A percentile compares a stretch with the other conserved stretches of the same genome.
Evolutionary conservation across 2,888 invertebrate genomes (phyloP).

Genomic region (Eretmocerus hayati): DNA sequence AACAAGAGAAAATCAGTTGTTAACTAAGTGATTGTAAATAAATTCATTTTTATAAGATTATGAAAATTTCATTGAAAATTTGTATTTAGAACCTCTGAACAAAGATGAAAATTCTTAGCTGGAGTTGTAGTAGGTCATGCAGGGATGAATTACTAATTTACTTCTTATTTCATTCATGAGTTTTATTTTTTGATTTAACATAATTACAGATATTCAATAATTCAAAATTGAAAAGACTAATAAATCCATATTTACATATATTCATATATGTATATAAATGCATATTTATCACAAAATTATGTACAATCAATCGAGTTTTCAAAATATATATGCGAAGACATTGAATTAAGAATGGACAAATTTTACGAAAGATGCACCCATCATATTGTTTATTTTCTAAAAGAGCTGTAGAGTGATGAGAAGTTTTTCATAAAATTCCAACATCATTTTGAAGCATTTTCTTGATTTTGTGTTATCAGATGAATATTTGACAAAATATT

Average conservation of each 20-base stretch:
- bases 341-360: slow-evolving; percentile 34
- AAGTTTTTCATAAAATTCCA: too few relatives aligned
- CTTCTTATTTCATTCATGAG: slow-evolving; percentile 23
- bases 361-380: slow-evolving; percentile 39
- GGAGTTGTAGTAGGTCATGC: not conserved
- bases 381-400: too few relatives aligned
- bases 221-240: slow-evolving; percentile 24
- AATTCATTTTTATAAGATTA: not conserved
- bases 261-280: too few relatives aligned
- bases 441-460: slow-evolving; percentile 13
- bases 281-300: slow-evolving; percentile 41
- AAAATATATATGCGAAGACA: slow-evolving; percentile 39
- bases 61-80: slow-evolving; percentile 9
- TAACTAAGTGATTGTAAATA: not conserved
- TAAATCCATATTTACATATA: slow-evolving; percentile 29
- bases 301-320: slow-evolving; percentile 40
- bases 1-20: too few relatives aligned
- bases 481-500: slow-evolving; percentile 14
- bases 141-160: slow-evolving; percentile 11
- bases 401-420: too few relatives aligned
- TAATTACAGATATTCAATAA: slow-evolving; percentile 25
- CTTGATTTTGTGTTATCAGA: slow-evolving; percentile 3
- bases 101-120: not conserved
- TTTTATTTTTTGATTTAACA: slow-evolving; percentile 24
- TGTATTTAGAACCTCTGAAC: too few relatives aligned